Percentiles rank a stretch among this genome's conserved stretches.
These are phyloP conservation scores for Macropodus opercularis DNA, from an alignment of 2,797 vertebrate species.

Conservation along the genomic window DNA sequence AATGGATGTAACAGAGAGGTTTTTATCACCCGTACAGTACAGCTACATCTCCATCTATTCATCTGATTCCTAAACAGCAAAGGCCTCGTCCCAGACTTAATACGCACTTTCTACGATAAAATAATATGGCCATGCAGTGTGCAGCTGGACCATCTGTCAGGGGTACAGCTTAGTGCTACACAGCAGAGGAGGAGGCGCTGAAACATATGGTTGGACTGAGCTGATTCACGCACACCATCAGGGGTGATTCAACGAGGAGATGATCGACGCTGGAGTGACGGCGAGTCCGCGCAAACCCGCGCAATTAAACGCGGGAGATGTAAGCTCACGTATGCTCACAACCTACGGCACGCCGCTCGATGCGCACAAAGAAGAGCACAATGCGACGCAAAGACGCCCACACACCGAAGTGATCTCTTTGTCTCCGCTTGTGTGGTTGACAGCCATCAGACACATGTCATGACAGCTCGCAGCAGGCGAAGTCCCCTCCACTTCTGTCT, in stretches of 20 bases:
- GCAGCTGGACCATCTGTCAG: conserved; percentile 53
- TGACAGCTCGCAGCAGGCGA: neutral
- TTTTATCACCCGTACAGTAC: neutral
- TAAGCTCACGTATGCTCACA: too few species aligned
- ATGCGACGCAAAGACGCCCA: neutral
- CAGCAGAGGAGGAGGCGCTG: conserved; percentile 23
- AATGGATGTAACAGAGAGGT: neutral
- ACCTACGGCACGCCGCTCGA: too few species aligned
- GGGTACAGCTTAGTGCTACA: conserved; percentile 41
- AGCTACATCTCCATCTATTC: neutral
- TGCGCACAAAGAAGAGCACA: neutral
- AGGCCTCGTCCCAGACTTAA: neutral
- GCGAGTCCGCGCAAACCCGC: neutral
- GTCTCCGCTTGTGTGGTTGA: too few species aligned
- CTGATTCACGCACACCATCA: conserved; percentile 38
- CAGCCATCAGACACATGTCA: conserved; percentile 1
- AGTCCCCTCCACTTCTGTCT: neutral
- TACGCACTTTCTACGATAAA: conserved; percentile 26
- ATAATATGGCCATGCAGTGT: conserved; percentile 36
- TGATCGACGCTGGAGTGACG: conserved; percentile 36
- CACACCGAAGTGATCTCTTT: too few species aligned
- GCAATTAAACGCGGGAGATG: neutral
- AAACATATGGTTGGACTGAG: conserved; percentile 39
- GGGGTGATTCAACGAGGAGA: conserved; percentile 18
- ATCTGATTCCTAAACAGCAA: conserved; percentile 17